Conservation (phyloP, 2,113 vertebrate genomes). For the Micromys minutus region DNA sequence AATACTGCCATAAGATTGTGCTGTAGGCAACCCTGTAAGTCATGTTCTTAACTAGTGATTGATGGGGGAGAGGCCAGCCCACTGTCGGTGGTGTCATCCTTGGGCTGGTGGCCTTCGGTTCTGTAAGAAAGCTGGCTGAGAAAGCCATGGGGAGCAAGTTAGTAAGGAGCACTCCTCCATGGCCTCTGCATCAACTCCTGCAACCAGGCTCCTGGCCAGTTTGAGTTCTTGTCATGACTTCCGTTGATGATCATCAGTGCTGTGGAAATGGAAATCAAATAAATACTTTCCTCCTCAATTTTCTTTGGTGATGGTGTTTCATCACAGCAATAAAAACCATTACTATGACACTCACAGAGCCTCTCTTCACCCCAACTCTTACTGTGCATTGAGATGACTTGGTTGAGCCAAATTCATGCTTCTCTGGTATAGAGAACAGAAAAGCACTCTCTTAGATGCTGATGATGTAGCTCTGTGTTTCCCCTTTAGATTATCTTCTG, state of each 20-base stretch:
- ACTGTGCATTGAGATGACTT: neutral
- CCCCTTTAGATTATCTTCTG: neutral
- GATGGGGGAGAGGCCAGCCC: neutral
- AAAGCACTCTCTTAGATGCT: neutral
- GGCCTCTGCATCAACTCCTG: neutral
- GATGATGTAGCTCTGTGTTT: neutral
- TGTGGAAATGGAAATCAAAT: neutral
- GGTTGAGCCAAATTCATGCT: neutral
- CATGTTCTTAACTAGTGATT: neutral
- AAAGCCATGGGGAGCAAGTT: neutral
- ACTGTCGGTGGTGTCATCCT: neutral
- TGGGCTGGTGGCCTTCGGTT: neutral
- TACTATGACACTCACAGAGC: neutral
- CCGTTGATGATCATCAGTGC: neutral
- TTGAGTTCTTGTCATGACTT: neutral
- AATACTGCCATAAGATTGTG: neutral
- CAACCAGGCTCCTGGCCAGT: neutral
- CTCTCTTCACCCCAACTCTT: too few relatives aligned
- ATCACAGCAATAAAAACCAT: neutral
- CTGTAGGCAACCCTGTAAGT: neutral
- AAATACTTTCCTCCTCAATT: neutral
- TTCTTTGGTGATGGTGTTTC: neutral
- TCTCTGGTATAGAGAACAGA: neutral
- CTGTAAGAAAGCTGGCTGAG: neutral
- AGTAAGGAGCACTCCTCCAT: neutral